These are phyloP conservation scores for Myrmophylax atrothorax DNA, from an alignment of 2,113 vertebrate species.

Conservation along the genomic window DNA sequence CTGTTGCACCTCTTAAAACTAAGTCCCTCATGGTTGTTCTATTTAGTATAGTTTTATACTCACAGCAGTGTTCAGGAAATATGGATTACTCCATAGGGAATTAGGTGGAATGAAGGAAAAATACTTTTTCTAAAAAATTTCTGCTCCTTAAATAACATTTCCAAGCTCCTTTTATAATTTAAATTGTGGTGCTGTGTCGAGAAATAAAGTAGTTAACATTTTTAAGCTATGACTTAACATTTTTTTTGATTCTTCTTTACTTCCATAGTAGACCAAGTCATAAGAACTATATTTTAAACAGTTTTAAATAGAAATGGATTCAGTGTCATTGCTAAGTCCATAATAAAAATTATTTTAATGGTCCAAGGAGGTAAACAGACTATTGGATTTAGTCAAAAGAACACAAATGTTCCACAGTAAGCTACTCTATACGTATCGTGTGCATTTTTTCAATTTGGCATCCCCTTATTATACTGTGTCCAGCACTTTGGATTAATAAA, in stretches of 20 bases:
- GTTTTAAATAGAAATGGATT: slow-evolving; percentile 85
- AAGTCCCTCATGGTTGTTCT: slow-evolving; percentile 62
- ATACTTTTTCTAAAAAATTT: slow-evolving; percentile 44
- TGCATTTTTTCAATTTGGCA: slow-evolving; percentile 79
- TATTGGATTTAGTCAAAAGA: slow-evolving; percentile 79
- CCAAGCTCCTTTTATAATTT: slow-evolving; percentile 79
- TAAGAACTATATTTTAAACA: slow-evolving; percentile 81
- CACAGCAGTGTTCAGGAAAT: slow-evolving; percentile 80
- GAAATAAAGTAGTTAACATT: slow-evolving; percentile 79
- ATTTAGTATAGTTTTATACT: slow-evolving; percentile 72
- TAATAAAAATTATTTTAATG: slow-evolving; percentile 83
- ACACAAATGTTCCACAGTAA: slow-evolving; percentile 79
- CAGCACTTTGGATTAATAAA: slow-evolving; percentile 94
- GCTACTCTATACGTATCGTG: slow-evolving; percentile 72
- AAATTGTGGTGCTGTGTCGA: slow-evolving; percentile 74
- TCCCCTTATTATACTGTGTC: slow-evolving; percentile 87
- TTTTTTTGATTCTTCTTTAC: slow-evolving; percentile 74
- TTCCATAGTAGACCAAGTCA: slow-evolving; percentile 77
- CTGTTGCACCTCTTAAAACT: slow-evolving; percentile 71
- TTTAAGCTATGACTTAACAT: slow-evolving; percentile 77
- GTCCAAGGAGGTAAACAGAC: slow-evolving; percentile 84
- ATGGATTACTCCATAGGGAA: slow-evolving; percentile 73
- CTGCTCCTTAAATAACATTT: slow-evolving; percentile 81
- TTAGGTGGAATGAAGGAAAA: slow-evolving; percentile 77
- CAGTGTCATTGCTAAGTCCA: slow-evolving; percentile 86